Conservation (phyloP, 2,113 vertebrate species). For the Atractosteus spatula region DNA sequence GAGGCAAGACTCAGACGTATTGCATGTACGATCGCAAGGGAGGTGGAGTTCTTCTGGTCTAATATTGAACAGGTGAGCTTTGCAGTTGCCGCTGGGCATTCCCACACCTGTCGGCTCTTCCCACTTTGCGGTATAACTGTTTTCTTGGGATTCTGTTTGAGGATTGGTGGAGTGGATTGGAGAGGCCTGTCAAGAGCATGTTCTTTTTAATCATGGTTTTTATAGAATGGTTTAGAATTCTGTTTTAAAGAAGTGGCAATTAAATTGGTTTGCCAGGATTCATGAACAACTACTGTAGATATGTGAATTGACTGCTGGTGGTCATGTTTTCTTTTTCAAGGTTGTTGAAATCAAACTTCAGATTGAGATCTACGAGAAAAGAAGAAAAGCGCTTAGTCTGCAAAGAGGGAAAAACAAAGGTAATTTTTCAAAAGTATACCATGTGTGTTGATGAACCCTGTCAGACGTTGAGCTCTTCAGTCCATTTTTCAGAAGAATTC, state of each 20-base stretch:
- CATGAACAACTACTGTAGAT: too few species aligned
- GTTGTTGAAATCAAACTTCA: slow-evolving; percentile 90
- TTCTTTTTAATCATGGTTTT: too few species aligned
- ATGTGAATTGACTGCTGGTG: too few species aligned
- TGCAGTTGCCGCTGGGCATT: neutral
- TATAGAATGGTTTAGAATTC: neutral
- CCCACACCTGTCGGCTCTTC: neutral
- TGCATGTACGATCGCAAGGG: slow-evolving; percentile 81
- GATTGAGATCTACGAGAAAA: slow-evolving; percentile 85
- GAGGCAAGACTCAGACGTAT: slow-evolving; percentile 78
- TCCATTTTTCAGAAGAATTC: too few species aligned
- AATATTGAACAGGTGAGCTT: slow-evolving; percentile 83
- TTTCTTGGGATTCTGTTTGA: too few species aligned
- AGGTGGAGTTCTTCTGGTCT: slow-evolving; percentile 89
- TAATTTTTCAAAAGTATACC: slow-evolving; percentile 35
- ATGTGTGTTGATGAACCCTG: too few species aligned
- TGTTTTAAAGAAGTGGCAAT: slow-evolving; percentile 7
- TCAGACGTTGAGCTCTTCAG: too few species aligned
- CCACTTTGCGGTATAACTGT: too few species aligned
- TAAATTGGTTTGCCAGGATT: too few species aligned
- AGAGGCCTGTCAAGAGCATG: too few species aligned
- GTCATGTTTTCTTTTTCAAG: slow-evolving; percentile 49
- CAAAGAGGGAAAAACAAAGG: slow-evolving; percentile 73
- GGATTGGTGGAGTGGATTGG: too few species aligned
- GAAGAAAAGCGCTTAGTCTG: slow-evolving; percentile 73